Evolutionary conservation across 1,140 invertebrate genomes (phyloP).

Genomic region (Ephestia elutella): DNA sequence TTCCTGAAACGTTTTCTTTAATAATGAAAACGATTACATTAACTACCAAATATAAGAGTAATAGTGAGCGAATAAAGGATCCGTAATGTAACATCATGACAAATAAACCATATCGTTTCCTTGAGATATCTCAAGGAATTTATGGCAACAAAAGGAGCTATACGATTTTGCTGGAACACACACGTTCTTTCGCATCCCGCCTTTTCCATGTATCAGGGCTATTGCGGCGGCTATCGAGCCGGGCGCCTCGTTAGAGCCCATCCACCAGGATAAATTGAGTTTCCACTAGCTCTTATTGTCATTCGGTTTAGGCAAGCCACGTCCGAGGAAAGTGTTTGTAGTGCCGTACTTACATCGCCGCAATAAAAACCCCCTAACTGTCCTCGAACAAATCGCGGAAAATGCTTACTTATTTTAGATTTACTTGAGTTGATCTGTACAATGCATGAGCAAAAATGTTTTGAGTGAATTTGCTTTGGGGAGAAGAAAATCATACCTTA

Average conservation of each 20-base stretch:
- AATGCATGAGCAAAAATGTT: not conserved
- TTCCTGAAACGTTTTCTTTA: not conserved
- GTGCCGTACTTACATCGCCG: not conserved
- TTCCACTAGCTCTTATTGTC: slow-evolving; percentile 28
- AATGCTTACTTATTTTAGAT: not conserved
- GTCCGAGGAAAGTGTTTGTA: slow-evolving; percentile 16
- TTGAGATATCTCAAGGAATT: slow-evolving; percentile 6
- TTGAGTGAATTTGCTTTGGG: not conserved
- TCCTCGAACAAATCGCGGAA: not conserved
- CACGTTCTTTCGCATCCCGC: slow-evolving; percentile 31
- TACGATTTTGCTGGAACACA: slow-evolving; percentile 25
- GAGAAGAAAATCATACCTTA: too few relatives aligned
- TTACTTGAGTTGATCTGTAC: not conserved
- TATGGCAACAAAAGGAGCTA: slow-evolving; percentile 7
- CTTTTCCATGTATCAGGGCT: slow-evolving; percentile 44
- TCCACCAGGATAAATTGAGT: slow-evolving; percentile 34
- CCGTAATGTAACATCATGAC: too few relatives aligned
- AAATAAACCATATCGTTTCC: not conserved
- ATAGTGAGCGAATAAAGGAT: too few relatives aligned
- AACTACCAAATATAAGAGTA: not conserved
- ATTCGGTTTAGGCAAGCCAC: slow-evolving; percentile 22
- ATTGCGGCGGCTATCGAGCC: slow-evolving; percentile 22
- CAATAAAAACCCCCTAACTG: slow-evolving; percentile 4
- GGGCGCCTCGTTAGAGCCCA: slow-evolving; percentile 29
- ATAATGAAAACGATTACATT: not conserved